Base-by-base conservation (phyloP, 53 echinoderm and acorn worm species). In the Paracentrotus lividus region DNA sequence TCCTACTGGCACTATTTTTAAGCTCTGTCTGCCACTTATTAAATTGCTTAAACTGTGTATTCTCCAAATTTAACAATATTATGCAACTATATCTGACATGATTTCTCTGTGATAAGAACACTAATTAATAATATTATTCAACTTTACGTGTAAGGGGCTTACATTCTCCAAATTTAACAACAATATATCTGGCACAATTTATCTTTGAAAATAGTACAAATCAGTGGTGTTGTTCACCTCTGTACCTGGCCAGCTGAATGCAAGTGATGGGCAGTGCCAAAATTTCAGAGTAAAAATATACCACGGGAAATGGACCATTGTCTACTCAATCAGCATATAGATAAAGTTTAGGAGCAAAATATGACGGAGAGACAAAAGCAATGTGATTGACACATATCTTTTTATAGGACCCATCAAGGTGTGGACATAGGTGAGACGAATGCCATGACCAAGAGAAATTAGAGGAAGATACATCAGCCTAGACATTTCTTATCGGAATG, bases 321-420 rank as follows among this genome's bases (percentile, higher is more conserved):
- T 86, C 86, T 86, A 34, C 53, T 86, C 55, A 55, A 55, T 86
- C 86, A 86, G 86, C 86, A 27, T 33, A 5, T 20, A 55, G 86
- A 86, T 56, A 20, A 20, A 55, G 47, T 86, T 86, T 52, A 18
- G 86, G 56, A 56, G 43, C 29, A 86, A 86, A 86, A 54, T 56
- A 86, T 4, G 55, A 34, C 16, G 24, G 77, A 21, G 86, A 86
- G 47, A 86, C 86, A 53, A 86, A 85, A 86, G 56, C 86, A 86
- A 54, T 86, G 32, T 56, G 86, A 86, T 56, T 55, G 54, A 86
- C 86, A 86, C 23, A 56, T 56, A 47, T 38, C 86, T 86, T 55
- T 86, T 86, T 86, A 86, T 86, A 86, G 81, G 5, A 81, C n/a
- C 36, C 86, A 33, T 15, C 47, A 16, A 86, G 86, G 86, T 86